phyloP scores from a whole-genome alignment of 2,888 invertebrate species.

The Clostera curtula region DNA sequence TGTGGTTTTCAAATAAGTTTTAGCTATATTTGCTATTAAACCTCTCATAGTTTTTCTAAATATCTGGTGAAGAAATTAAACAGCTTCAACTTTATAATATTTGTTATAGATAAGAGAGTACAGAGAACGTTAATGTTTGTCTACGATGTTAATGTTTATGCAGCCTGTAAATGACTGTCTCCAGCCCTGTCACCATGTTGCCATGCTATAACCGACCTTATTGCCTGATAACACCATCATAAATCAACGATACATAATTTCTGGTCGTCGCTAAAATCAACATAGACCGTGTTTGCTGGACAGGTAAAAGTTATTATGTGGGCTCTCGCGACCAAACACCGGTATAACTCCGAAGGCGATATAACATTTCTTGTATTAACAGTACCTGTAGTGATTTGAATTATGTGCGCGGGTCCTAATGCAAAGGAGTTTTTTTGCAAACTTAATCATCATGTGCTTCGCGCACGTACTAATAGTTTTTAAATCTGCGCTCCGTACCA shows the following conservation, averaged over 20 bases:
- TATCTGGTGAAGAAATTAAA: too few species aligned
- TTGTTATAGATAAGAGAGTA: conserved; percentile 62
- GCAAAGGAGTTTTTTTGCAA: too few species aligned
- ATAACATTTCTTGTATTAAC: too few species aligned
- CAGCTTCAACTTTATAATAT: too few species aligned
- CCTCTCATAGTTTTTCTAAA: too few species aligned
- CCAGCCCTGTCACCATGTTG: conserved; percentile 20
- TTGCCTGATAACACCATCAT: conserved; percentile 18
- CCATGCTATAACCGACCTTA: conserved; percentile 34
- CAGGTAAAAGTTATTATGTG: conserved; percentile 29
- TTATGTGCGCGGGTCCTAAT: too few species aligned
- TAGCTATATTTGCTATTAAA: too few species aligned
- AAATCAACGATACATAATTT: conserved; percentile 21
- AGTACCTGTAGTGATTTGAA: too few species aligned
- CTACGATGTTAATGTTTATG: conserved; percentile 52
- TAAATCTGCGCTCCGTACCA: too few species aligned
- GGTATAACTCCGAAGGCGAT: conserved; percentile 12
- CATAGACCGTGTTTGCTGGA: conserved; percentile 20
- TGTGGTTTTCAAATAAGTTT: too few species aligned
- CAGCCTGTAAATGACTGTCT: conserved; percentile 43
- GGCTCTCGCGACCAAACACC: conserved; percentile 22
- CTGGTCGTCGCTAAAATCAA: conserved; percentile 16
- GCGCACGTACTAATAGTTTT: too few species aligned
- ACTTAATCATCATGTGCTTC: too few species aligned
- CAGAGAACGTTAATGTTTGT: conserved; percentile 52